Conservation (phyloP, 1,140 invertebrate species). For the Euwallacea similis region DNA sequence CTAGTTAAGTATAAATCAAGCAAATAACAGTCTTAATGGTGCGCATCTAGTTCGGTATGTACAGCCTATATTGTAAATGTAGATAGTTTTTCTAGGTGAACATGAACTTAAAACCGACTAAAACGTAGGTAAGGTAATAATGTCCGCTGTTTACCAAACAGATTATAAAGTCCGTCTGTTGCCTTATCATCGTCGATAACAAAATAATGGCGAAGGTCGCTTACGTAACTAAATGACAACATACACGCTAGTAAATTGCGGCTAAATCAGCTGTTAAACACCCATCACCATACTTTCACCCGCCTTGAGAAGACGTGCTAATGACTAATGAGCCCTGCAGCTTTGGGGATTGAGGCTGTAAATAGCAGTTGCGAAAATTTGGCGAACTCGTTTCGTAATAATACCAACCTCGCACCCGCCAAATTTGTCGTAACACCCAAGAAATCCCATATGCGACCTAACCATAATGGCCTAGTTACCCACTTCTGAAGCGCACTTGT, state of each 20-base stretch:
- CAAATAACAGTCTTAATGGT: too few relatives aligned
- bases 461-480: not conserved
- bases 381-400: not conserved
- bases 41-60: too few relatives aligned
- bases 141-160: not conserved
- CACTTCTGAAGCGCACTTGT: not conserved
- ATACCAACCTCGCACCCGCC: not conserved
- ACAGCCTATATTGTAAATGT: too few relatives aligned
- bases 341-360: not conserved
- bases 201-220: conserved; percentile 3
- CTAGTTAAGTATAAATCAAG: too few relatives aligned
- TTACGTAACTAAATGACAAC: not conserved
- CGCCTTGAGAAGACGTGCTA: not conserved
- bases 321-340: not conserved
- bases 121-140: too few relatives aligned
- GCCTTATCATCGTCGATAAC: conserved; percentile 8
- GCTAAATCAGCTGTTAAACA: conserved; percentile 9
- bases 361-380: conserved; percentile 2
- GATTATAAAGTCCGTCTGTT: not conserved
- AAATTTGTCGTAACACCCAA: not conserved
- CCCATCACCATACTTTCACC: not conserved
- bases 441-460: not conserved
- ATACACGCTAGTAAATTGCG: not conserved
- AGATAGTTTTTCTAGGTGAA: too few relatives aligned
- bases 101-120: too few relatives aligned